Evolutionary conservation across 2,113 vertebrate species (phyloP).

Genomic region (Fulmarus glacialis): DNA sequence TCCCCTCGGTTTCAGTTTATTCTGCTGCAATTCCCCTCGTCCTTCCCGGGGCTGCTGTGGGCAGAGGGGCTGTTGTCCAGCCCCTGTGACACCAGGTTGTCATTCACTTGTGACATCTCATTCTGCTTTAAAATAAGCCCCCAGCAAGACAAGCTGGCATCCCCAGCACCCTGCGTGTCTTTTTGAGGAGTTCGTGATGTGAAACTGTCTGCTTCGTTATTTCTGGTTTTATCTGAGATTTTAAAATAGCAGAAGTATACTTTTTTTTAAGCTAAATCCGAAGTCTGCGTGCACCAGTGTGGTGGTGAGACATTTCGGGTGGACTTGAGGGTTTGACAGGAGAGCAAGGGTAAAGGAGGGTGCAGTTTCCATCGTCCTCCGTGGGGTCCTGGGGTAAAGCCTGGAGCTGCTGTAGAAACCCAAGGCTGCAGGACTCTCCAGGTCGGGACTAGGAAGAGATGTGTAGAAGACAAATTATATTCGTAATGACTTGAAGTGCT

Average conservation of each 20-base stretch:
- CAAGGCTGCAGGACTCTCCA: not conserved
- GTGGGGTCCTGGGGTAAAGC: not conserved
- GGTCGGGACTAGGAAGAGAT: not conserved
- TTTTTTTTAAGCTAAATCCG: not conserved
- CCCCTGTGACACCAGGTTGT: not conserved
- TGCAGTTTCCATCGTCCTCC: rapidly evolving
- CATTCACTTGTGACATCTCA: not conserved
- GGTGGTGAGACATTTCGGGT: not conserved
- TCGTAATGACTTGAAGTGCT: not conserved
- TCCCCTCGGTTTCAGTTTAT: not conserved
- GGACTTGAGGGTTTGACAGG: not conserved
- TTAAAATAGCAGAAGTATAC: not conserved
- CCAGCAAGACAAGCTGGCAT: not conserved
- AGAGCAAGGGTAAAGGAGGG: not conserved
- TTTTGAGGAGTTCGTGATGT: not conserved
- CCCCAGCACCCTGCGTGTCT: not conserved
- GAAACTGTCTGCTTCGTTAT: not conserved
- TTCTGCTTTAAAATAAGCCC: not conserved
- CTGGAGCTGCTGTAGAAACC: not conserved
- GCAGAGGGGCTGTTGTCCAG: not conserved
- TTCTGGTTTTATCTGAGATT: not conserved
- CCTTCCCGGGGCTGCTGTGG: not conserved
- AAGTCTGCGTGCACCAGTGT: not conserved
- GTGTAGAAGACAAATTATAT: not conserved
- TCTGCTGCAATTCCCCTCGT: not conserved